These are phyloP conservation scores for Holocentrus rufus DNA, from an alignment of 2,797 vertebrate genomes.

Conservation along the genomic window DNA sequence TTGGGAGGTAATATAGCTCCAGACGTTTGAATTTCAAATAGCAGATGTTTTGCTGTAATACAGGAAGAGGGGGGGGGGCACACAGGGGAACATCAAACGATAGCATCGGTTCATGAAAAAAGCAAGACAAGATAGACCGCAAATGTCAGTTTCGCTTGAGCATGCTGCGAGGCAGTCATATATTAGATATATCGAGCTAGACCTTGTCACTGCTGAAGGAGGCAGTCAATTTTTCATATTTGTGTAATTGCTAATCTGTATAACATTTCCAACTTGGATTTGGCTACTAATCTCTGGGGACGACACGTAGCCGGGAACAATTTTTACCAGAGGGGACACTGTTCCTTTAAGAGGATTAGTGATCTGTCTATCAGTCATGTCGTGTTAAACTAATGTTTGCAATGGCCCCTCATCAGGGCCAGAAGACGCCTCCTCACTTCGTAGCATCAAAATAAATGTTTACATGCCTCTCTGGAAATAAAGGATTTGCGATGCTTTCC, in stretches of 20 bases:
- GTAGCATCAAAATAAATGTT: conserved; percentile 74
- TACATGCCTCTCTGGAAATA: conserved; percentile 69
- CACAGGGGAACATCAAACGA: conserved; percentile 66
- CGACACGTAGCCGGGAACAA: conserved; percentile 66
- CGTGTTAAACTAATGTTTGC: conserved; percentile 78
- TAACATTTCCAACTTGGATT: conserved; percentile 76
- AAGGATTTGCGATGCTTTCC: conserved; percentile 73
- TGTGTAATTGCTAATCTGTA: conserved; percentile 79
- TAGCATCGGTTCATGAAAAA: conserved; percentile 52
- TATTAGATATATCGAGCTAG: conserved; percentile 52
- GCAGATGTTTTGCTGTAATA: conserved; percentile 78
- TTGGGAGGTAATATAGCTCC: conserved; percentile 70
- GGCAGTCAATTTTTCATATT: conserved; percentile 62
- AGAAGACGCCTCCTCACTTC: conserved; percentile 73
- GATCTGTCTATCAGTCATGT: conserved; percentile 82
- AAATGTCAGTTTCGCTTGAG: conserved; percentile 57
- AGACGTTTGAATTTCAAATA: conserved; percentile 71
- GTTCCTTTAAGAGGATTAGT: conserved; percentile 86
- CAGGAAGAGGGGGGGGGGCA: conserved; percentile 57
- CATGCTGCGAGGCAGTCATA: conserved; percentile 43
- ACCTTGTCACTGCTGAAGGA: conserved; percentile 49
- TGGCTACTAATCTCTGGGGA: conserved; percentile 78
- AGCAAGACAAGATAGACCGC: conserved; percentile 39
- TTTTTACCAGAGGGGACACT: conserved; percentile 82
- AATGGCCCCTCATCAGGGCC: conserved; percentile 69